phyloP scores from a whole-genome alignment of 2,888 invertebrate genomes.

The Clunio marinus region DNA sequence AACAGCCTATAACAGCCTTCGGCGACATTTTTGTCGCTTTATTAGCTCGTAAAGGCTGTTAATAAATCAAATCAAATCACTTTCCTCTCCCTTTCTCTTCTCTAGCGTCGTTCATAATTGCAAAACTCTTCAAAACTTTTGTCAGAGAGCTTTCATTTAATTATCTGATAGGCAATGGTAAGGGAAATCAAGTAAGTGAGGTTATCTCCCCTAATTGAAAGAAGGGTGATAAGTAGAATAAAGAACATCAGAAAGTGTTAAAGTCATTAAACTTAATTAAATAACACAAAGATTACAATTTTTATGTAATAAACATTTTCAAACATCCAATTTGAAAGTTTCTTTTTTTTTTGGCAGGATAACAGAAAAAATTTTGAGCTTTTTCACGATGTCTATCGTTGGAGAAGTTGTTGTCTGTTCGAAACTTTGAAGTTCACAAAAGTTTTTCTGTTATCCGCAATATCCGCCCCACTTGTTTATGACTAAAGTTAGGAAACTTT shows the following conservation, averaged over 20 bases:
- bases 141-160: background rate
- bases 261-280: conserved; percentile 24
- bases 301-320: conserved; percentile 9
- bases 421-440: background rate
- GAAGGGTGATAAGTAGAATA: too few relatives aligned
- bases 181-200: background rate
- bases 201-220: too few relatives aligned
- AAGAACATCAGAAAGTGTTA: conserved; percentile 3
- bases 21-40: conserved; percentile 13
- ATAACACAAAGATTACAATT: conserved; percentile 10
- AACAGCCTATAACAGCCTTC: background rate
- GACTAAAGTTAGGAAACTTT: too few relatives aligned
- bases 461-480: too few relatives aligned
- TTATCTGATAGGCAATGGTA: background rate
- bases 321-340: conserved; percentile 5
- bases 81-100: conserved; percentile 1
- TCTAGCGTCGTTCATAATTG: background rate
- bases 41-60: conserved; percentile 3
- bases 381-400: too few relatives aligned
- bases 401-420: background rate
- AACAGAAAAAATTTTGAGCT: background rate
- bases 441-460: too few relatives aligned
- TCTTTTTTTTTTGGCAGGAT: background rate
- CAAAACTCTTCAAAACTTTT: background rate
- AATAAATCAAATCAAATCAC: conserved; percentile 9